A percentile compares a stretch with the other conserved stretches of the same genome.
Evolutionary conservation across 2,888 invertebrate genomes (phyloP).

Genomic region (Cyclophora albipunctata): DNA sequence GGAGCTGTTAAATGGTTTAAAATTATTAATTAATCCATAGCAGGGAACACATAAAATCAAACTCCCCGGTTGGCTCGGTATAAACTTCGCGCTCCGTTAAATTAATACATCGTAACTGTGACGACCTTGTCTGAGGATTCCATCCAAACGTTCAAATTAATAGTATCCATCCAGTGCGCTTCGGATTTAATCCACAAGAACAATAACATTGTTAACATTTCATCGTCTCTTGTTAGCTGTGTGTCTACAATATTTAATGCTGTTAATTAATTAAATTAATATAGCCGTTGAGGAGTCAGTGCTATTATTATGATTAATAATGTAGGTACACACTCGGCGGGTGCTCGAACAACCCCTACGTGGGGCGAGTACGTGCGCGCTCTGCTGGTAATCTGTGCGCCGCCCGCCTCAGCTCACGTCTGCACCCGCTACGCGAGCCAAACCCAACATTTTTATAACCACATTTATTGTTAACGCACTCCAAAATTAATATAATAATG

Average conservation of each 20-base stretch:
- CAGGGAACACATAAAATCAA: too few relatives aligned
- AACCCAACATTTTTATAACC: background rate
- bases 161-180: conserved; percentile 44
- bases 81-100: conserved; percentile 41
- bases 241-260: conserved; percentile 56
- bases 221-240: conserved; percentile 54
- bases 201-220: conserved; percentile 68
- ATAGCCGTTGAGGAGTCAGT: conserved; percentile 42
- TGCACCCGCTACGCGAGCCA: too few relatives aligned
- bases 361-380: background rate
- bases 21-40: conserved; percentile 12
- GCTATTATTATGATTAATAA: conserved; percentile 62
- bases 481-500: background rate
- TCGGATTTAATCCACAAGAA: conserved; percentile 61
- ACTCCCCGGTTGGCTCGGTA: conserved; percentile 10
- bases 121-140: conserved; percentile 50
- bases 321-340: conserved; percentile 24
- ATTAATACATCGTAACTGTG: conserved; percentile 46
- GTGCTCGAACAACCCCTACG: background rate
- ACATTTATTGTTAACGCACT: background rate
- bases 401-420: too few relatives aligned
- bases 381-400: background rate
- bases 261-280: conserved; percentile 65
- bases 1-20: too few relatives aligned
- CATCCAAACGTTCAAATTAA: conserved; percentile 60